These are phyloP conservation scores for Collichthys lucidus DNA, from an alignment of 2,113 vertebrate species.

Conservation along the genomic window DNA sequence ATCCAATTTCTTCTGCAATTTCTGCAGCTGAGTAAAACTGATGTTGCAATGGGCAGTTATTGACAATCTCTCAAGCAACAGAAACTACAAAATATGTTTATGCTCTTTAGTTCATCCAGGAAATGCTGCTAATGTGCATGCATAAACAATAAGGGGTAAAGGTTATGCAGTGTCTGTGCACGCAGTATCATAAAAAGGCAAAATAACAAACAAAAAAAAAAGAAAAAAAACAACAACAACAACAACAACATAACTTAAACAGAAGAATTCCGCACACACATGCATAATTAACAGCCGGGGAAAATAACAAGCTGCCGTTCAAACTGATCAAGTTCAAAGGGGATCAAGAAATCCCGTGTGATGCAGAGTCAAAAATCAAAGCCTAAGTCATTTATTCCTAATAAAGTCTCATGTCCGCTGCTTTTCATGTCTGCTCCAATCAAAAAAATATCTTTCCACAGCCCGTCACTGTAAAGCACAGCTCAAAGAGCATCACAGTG, in stretches of 20 bases:
- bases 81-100: conserved; percentile 32
- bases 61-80: conserved; percentile 19
- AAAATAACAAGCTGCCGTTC: not conserved
- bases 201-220: conserved; percentile 24
- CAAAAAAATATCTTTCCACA: conserved; percentile 24
- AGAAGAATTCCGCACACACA: not conserved
- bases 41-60: conserved; percentile 25
- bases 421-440: conserved; percentile 36
- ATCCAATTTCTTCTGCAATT: conserved; percentile 30
- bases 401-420: not conserved
- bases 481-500: conserved; percentile 11
- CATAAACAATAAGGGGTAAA: conserved; percentile 40
- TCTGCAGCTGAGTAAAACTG: conserved; percentile 5
- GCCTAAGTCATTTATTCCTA: conserved; percentile 12
- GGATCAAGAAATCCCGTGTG: conserved; percentile 19
- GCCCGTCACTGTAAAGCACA: not conserved
- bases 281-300: conserved; percentile 29
- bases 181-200: not conserved
- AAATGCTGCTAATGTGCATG: conserved; percentile 33
- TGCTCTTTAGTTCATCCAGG: conserved; percentile 17
- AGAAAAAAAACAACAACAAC: not conserved
- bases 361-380: conserved; percentile 21
- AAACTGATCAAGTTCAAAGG: conserved; percentile 35
- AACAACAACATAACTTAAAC: conserved; percentile 7
- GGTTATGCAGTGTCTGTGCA: conserved; percentile 20